Conservation (phyloP, 1,140 invertebrate species). For the Pseudomyrmex concolor region DNA sequence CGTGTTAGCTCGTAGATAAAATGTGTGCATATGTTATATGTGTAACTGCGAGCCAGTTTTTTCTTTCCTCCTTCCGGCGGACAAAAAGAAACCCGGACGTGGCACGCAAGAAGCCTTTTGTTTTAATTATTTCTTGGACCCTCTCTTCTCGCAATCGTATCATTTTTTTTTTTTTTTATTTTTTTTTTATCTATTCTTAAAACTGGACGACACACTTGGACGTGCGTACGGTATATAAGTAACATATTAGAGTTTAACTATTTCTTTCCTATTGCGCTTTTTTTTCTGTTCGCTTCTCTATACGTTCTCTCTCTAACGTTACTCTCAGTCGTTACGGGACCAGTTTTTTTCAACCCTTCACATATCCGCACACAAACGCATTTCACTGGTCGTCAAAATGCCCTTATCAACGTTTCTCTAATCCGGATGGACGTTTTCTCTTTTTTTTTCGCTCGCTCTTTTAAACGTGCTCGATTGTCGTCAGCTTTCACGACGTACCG, state of each 20-base stretch:
- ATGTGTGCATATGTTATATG: slow-evolving; percentile 22
- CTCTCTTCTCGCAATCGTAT: slow-evolving; percentile 72
- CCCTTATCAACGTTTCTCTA: slow-evolving; percentile 35
- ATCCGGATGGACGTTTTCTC: slow-evolving; percentile 33
- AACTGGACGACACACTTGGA: slow-evolving; percentile 78
- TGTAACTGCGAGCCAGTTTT: slow-evolving; percentile 49
- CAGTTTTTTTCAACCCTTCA: slow-evolving; percentile 53
- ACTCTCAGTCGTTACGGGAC: slow-evolving; percentile 57
- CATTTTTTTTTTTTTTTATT: slow-evolving; percentile 54
- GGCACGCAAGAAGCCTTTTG: slow-evolving; percentile 65
- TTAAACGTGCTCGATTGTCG: slow-evolving; percentile 69
- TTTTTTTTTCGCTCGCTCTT: neutral
- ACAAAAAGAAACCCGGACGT: slow-evolving; percentile 61
- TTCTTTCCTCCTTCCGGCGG: slow-evolving; percentile 55
- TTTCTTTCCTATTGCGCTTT: slow-evolving; percentile 50
- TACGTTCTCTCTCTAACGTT: too few species aligned
- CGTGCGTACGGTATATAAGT: slow-evolving; percentile 73
- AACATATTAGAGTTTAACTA: slow-evolving; percentile 72
- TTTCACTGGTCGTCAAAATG: slow-evolving; percentile 53
- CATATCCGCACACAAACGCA: neutral
- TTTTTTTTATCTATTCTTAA: slow-evolving; percentile 66
- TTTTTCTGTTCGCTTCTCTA: slow-evolving; percentile 43
- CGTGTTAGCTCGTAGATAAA: slow-evolving; percentile 62
- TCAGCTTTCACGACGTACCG: slow-evolving; percentile 53
- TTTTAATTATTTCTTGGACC: slow-evolving; percentile 70